Conservation (phyloP, 2,888 invertebrate species). For the Thecophora atra region DNA sequence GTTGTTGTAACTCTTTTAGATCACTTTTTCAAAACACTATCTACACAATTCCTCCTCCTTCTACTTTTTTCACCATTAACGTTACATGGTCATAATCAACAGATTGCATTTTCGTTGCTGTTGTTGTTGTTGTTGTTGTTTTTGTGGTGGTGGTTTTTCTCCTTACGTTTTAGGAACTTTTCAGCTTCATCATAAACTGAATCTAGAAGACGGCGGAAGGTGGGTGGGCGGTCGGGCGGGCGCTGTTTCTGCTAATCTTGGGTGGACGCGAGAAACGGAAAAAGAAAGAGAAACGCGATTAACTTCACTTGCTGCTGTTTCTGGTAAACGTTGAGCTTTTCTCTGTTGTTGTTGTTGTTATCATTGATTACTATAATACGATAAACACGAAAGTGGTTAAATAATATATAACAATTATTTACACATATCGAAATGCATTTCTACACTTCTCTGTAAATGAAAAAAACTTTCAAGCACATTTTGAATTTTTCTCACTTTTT, state of each 20-base stretch:
- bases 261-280: background rate
- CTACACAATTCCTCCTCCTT: no score
- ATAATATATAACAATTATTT: no score
- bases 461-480: no score
- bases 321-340: background rate
- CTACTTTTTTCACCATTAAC: no score
- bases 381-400: no score
- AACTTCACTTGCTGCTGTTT: background rate
- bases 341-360: background rate
- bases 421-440: no score
- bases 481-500: no score
- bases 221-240: background rate
- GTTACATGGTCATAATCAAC: no score
- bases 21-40: no score
- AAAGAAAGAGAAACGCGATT: background rate
- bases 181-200: background rate
- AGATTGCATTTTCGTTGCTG: background rate
- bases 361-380: no score
- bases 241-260: no score
- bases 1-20: slow-evolving; percentile 12
- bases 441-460: no score
- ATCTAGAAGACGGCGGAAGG: background rate
- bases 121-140: slow-evolving; percentile 24
- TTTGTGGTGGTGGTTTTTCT: background rate
- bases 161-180: slow-evolving; percentile 1